Evolutionary conservation across 2,797 vertebrate species (phyloP).

Genomic region (Spizella passerina): DNA sequence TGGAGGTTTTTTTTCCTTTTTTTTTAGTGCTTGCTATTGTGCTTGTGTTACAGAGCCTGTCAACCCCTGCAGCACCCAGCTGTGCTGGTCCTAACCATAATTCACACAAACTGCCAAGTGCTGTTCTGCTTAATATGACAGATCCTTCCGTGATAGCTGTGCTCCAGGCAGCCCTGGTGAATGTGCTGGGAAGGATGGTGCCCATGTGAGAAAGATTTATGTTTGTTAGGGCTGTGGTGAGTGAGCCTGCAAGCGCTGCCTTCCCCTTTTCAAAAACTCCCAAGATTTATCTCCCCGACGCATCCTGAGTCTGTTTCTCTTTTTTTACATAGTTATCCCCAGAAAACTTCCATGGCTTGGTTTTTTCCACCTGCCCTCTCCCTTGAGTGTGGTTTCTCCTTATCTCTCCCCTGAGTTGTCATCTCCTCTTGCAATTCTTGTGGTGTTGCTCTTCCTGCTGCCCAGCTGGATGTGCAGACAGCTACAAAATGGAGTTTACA

Average conservation of each 20-base stretch:
- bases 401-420: background rate
- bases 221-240: constrained; percentile 18
- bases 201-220: constrained; percentile 39
- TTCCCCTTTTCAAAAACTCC: background rate
- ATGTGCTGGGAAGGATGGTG: background rate
- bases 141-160: background rate
- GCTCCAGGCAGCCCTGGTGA: background rate
- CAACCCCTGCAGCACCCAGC: constrained; percentile 47
- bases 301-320: background rate
- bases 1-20: background rate
- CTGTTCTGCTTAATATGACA: constrained; percentile 33
- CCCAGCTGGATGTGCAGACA: constrained; percentile 13
- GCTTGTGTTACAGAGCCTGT: constrained; percentile 8
- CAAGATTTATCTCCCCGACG: background rate
- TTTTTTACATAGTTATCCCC: background rate
- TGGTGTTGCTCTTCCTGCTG: background rate
- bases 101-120: constrained; percentile 26
- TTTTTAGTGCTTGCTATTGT: background rate
- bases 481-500: constrained; percentile 28
- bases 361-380: background rate
- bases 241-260: background rate
- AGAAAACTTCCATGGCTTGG: background rate
- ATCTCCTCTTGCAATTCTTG: background rate
- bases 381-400: background rate
- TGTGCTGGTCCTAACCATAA: constrained; percentile 29